A percentile compares a stretch with the other conserved stretches of the same genome.
Evolutionary conservation across 2,797 vertebrate species (phyloP).

Genomic region (Scomberomorus guttatus): DNA sequence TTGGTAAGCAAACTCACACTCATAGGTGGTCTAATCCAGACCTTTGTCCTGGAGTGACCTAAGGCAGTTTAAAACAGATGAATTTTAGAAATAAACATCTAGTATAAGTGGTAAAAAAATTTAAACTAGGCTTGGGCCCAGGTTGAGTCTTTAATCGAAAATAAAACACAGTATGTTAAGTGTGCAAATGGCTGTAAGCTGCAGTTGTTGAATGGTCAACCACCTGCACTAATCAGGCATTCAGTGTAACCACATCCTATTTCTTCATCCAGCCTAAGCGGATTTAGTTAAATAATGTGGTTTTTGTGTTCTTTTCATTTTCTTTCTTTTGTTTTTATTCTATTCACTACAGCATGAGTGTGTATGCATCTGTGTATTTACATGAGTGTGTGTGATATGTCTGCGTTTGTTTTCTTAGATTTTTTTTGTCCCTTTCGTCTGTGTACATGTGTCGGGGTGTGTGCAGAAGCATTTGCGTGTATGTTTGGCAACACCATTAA

Average conservation of each 20-base stretch:
- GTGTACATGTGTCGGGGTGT: neutral
- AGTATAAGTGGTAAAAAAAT: neutral
- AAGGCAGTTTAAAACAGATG: neutral
- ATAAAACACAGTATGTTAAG: neutral
- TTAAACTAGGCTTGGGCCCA: neutral
- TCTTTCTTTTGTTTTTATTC: neutral
- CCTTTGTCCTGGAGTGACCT: neutral
- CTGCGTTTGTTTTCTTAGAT: conserved; percentile 6
- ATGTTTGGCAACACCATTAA: conserved; percentile 56
- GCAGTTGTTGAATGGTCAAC: neutral
- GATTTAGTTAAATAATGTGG: neutral
- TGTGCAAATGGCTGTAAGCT: neutral
- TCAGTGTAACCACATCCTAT: neutral
- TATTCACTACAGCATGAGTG: neutral
- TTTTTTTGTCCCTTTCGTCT: neutral
- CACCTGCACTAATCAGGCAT: conserved; percentile 5
- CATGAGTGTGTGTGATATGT: neutral
- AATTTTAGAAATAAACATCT: neutral
- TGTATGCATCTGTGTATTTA: neutral
- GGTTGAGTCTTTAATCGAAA: conserved; percentile 2
- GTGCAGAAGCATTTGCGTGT: conserved; percentile 30
- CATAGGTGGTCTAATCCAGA: neutral
- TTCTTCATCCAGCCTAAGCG: neutral
- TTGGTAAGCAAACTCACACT: neutral
- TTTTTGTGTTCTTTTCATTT: neutral